Evolutionary conservation across 2,888 invertebrate species (phyloP), one percentile per base, ranked within the genome.

Genomic region (Koerneria pararmatus): DNA sequence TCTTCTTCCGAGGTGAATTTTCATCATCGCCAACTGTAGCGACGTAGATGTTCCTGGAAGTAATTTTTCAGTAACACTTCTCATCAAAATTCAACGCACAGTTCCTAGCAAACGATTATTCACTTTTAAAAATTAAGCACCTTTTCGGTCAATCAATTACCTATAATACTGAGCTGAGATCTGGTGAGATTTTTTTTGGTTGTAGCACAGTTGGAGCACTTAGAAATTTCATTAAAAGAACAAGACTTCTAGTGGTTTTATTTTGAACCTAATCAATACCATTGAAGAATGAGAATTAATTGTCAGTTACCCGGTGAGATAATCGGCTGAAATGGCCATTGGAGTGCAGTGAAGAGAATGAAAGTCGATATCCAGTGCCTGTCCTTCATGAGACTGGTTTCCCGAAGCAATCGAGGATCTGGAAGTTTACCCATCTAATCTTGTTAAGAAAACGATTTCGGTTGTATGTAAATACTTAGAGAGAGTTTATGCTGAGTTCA

Each of bases 241-340:
- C n/a, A n/a, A n/a, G n/a, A n/a, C n/a, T n/a, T n/a, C n/a, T n/a
- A n/a, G n/a, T n/a, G n/a, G n/a, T n/a, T n/a, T n/a, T n/a, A n/a
- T n/a, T n/a, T n/a, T n/a, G n/a, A n/a, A n/a, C n/a, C n/a, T n/a
- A n/a, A n/a, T n/a, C n/a, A n/a, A n/a, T n/a, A n/a, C n/a, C n/a
- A n/a, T n/a, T n/a, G n/a, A n/a, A n/a, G 19, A 48, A 0, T 37
- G 51, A 49, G 46, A 31, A 71, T 15, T 15, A 56, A 4, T 19
- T 19, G 5, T 56, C 15, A 32, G 82, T 73, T 75, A 86, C 86
- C 84, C 91, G 5, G 91, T 92, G 24, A 94, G 87, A 90, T 95
- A 95, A 85, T 97, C 97, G 0, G 95, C 89, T 0, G 95, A 91
- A 0, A 98, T 85, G 0, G 92, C 91, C 0, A 91, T 91, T 0